These are phyloP conservation scores for Xiphophorus birchmanni DNA, from an alignment of 2,797 vertebrate genomes.

Conservation along the genomic window DNA sequence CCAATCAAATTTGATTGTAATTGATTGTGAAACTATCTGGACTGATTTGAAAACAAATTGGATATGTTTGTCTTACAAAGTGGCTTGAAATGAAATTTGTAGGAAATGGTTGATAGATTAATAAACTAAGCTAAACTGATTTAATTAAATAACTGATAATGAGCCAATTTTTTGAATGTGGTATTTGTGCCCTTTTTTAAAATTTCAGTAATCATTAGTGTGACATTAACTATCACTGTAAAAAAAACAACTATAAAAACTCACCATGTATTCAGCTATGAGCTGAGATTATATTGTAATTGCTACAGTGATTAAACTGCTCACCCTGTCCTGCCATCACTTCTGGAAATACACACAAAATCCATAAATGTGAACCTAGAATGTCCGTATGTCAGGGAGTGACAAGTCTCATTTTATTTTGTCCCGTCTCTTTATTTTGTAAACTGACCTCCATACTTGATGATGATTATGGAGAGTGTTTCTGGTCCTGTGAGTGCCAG, in stretches of 20 bases:
- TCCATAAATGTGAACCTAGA: slow-evolving; percentile 19
- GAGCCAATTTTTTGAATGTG: slow-evolving; percentile 7
- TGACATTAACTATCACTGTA: slow-evolving; percentile 42
- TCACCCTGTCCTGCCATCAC: background rate
- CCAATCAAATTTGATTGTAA: background rate
- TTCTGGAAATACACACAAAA: slow-evolving; percentile 10
- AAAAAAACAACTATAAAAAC: slow-evolving; percentile 24
- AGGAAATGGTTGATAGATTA: background rate
- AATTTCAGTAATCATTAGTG: slow-evolving; percentile 46
- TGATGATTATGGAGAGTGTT: slow-evolving; percentile 14
- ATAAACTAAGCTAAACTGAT: background rate
- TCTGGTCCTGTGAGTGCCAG: slow-evolving; percentile 2
- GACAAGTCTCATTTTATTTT: slow-evolving; percentile 12
- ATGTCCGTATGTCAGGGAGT: slow-evolving; percentile 2
- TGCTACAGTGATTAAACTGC: slow-evolving; percentile 26
- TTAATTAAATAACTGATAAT: background rate
- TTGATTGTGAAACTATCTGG: background rate
- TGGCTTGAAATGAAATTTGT: background rate
- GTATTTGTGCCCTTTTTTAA: slow-evolving; percentile 29
- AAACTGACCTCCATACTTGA: slow-evolving; percentile 29
- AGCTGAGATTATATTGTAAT: slow-evolving; percentile 51
- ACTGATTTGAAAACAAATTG: background rate
- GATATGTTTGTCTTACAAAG: background rate
- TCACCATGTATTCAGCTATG: slow-evolving; percentile 54
- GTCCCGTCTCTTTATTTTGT: slow-evolving; percentile 15